A percentile compares a stretch with the other conserved stretches of the same genome.
Conservation (phyloP, 2,888 invertebrate species). For the Mylabris sibirica region DNA sequence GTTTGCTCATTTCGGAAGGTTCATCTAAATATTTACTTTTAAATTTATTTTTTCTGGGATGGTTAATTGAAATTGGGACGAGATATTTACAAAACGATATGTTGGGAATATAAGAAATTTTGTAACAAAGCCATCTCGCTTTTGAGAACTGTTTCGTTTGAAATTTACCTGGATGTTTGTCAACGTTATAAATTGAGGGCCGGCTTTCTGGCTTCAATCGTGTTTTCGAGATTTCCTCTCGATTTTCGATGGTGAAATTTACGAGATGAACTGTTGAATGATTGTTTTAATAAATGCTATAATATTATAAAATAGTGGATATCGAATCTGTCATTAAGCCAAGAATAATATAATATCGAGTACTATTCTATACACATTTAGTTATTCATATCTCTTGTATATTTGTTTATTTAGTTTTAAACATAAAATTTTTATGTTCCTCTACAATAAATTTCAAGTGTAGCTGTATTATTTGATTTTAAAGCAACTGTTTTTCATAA, state of each 20-base stretch:
- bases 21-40: constrained; percentile 33
- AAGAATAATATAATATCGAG: not conserved
- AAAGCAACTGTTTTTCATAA: not conserved
- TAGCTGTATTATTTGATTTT: not conserved
- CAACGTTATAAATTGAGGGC: not conserved
- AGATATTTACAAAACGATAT: not conserved
- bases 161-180: constrained; percentile 6
- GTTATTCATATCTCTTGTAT: not conserved
- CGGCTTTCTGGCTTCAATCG: not conserved
- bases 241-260: not conserved
- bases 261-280: not conserved
- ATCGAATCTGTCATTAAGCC: constrained; percentile 5
- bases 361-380: not conserved
- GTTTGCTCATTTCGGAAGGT: constrained; percentile 30
- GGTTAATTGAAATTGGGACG: constrained; percentile 33
- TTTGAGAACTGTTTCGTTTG: too few species aligned
- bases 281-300: not conserved
- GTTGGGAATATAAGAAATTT: not conserved
- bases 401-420: not conserved
- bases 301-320: not conserved
- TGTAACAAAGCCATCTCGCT: not conserved
- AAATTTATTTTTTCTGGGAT: constrained; percentile 28
- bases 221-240: not conserved
- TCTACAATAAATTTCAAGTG: not conserved
- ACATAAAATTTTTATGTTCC: not conserved